Evolutionary conservation across 1,140 invertebrate species (phyloP).

Genomic region (Thalassaphorura encarpata): DNA sequence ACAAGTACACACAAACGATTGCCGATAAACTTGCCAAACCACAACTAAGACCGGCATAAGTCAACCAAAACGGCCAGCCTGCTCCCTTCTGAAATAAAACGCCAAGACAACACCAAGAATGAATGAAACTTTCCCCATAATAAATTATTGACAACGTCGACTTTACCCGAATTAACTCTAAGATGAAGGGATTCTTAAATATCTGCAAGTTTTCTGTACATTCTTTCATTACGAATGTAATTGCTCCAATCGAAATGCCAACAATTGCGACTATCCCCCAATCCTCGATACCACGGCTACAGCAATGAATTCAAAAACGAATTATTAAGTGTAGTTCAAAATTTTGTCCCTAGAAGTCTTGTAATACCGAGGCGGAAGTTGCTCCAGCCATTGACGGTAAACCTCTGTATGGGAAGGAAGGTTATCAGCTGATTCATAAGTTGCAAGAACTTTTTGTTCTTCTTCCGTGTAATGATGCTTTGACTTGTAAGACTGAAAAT

Average conservation of each 20-base stretch:
- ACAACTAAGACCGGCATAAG: slow-evolving; percentile 20
- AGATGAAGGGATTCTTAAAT: slow-evolving; percentile 27
- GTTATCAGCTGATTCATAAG: slow-evolving; percentile 26
- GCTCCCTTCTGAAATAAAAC: slow-evolving; percentile 18
- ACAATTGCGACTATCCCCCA: slow-evolving; percentile 21
- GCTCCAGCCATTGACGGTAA: slow-evolving; percentile 24
- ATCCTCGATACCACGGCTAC: slow-evolving; percentile 5
- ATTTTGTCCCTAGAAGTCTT: not conserved
- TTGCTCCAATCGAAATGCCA: slow-evolving; percentile 16
- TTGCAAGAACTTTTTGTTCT: slow-evolving; percentile 23
- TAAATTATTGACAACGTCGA: slow-evolving; percentile 1
- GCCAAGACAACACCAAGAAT: no score
- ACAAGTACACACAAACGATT: slow-evolving; percentile 35
- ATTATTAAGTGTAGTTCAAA: not conserved
- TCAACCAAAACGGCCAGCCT: slow-evolving; percentile 14
- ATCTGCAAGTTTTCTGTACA: slow-evolving; percentile 27
- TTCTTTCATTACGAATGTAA: slow-evolving; percentile 25
- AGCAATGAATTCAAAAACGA: no score
- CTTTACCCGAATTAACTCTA: slow-evolving; percentile 17
- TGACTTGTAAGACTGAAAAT: slow-evolving; percentile 26
- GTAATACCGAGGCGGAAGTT: slow-evolving; percentile 11
- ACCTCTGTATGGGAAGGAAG: slow-evolving; percentile 23
- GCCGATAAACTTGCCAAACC: slow-evolving; percentile 16
- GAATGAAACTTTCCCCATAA: not conserved
- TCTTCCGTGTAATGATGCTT: slow-evolving; percentile 28